Evolutionary conservation across 2,888 invertebrate genomes (phyloP).

Genomic region (Augochlorella aurata): DNA sequence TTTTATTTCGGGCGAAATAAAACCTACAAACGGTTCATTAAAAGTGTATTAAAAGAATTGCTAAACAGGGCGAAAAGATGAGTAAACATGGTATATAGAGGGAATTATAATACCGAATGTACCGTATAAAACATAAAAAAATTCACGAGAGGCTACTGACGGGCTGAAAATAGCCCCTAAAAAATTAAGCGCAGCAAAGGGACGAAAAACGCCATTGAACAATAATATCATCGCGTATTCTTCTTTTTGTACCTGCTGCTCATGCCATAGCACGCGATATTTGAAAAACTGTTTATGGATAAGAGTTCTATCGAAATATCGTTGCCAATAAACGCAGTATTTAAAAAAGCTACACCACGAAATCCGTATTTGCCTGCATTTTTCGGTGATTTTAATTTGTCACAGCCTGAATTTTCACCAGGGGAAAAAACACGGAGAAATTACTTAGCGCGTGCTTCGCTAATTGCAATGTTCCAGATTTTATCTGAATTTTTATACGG

Average conservation of each 20-base stretch:
- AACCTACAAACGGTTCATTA: too few relatives aligned
- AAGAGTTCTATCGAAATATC: neutral
- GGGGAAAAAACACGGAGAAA: neutral
- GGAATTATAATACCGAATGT: too few relatives aligned
- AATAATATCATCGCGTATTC: neutral
- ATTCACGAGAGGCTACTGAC: too few relatives aligned
- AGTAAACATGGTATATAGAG: too few relatives aligned
- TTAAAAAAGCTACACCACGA: neutral
- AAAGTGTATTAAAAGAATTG: too few relatives aligned
- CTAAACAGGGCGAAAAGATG: too few relatives aligned
- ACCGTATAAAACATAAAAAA: too few relatives aligned
- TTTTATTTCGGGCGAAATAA: too few relatives aligned
- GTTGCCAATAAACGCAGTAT: neutral
- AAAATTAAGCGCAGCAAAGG: too few relatives aligned
- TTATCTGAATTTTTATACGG: neutral
- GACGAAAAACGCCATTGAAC: neutral
- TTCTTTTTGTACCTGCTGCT: neutral
- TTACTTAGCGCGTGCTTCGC: neutral
- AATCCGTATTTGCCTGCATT: neutral
- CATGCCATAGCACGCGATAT: neutral
- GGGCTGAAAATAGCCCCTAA: too few relatives aligned
- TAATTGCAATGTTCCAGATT: conserved; percentile 7
- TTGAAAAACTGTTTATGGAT: neutral
- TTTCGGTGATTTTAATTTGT: neutral
- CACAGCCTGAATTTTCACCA: neutral